Evolutionary conservation across 2,888 invertebrate species (phyloP).

Genomic region (Erebia aethiops): DNA sequence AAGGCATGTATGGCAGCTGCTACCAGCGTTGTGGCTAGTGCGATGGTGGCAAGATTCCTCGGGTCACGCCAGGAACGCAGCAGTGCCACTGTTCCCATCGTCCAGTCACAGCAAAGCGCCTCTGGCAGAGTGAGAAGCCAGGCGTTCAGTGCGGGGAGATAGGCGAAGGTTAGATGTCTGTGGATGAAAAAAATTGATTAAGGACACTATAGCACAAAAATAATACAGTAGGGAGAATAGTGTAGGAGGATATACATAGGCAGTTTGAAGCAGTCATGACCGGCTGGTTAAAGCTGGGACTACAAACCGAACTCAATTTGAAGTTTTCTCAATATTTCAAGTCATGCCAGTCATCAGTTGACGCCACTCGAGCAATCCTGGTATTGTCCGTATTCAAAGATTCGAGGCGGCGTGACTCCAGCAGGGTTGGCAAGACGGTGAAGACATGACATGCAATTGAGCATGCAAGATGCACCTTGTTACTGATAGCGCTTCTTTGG

Average conservation of each 20-base stretch:
- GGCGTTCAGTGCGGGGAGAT: slow-evolving; percentile 94
- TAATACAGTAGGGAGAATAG: too few species aligned
- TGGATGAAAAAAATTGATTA: slow-evolving; percentile 18
- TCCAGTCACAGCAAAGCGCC: slow-evolving; percentile 98
- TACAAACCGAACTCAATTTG: too few species aligned
- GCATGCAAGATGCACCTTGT: slow-evolving; percentile 97
- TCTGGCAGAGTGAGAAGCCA: slow-evolving; percentile 95
- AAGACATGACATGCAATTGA: slow-evolving; percentile 97
- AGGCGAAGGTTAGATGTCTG: slow-evolving; percentile 96
- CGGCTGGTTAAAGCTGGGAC: too few species aligned
- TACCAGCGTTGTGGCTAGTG: slow-evolving; percentile 85
- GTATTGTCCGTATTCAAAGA: neutral
- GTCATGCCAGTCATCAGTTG: too few species aligned
- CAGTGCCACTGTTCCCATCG: slow-evolving; percentile 97
- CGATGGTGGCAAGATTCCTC: slow-evolving; percentile 91
- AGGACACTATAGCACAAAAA: too few species aligned
- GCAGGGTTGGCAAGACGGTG: slow-evolving; percentile 99
- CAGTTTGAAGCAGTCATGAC: too few species aligned
- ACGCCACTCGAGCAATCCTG: too few species aligned
- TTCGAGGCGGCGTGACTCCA: slow-evolving; percentile 87
- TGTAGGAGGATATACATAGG: too few species aligned
- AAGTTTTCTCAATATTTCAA: too few species aligned
- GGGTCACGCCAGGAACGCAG: slow-evolving; percentile 90
- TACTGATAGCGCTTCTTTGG: slow-evolving; percentile 90
- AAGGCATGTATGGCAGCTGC: slow-evolving; percentile 80